These are phyloP conservation scores for Hecatera dysodea DNA, from an alignment of 2,888 invertebrate genomes.

Conservation along the genomic window DNA sequence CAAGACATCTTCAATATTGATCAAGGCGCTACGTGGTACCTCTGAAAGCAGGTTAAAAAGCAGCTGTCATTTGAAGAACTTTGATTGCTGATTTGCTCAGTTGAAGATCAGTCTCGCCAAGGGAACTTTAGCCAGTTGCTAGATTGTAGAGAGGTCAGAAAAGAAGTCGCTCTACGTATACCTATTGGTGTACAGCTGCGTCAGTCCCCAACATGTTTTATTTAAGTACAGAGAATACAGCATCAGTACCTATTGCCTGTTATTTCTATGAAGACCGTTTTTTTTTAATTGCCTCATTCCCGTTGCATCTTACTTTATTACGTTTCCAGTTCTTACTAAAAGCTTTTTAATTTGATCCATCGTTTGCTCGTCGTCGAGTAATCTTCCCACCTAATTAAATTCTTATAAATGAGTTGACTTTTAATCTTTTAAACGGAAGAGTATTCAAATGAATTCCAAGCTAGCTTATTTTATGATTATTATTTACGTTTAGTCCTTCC, in stretches of 20 bases:
- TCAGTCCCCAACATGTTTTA: background rate
- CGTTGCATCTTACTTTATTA: background rate
- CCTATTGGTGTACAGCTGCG: too few species aligned
- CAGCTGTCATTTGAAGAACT: too few species aligned
- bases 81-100: too few species aligned
- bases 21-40: too few species aligned
- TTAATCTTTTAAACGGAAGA: constrained; percentile 8
- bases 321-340: constrained; percentile 23
- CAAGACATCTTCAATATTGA: too few species aligned
- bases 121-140: background rate
- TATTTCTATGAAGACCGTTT: background rate
- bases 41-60: too few species aligned
- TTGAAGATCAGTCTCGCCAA: background rate
- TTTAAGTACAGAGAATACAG: background rate
- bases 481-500: background rate
- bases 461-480: constrained; percentile 1
- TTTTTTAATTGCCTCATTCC: background rate
- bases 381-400: constrained; percentile 16
- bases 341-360: constrained; percentile 16
- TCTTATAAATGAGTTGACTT: constrained; percentile 17
- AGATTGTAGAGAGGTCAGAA: too few species aligned
- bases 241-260: background rate
- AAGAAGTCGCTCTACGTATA: too few species aligned
- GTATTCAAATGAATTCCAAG: constrained; percentile 3
- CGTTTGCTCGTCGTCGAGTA: constrained; percentile 5